A percentile compares a stretch with the other conserved stretches of the same genome.
Conservation (phyloP, 2,888 invertebrate genomes). For the Chirona hameri region DNA sequence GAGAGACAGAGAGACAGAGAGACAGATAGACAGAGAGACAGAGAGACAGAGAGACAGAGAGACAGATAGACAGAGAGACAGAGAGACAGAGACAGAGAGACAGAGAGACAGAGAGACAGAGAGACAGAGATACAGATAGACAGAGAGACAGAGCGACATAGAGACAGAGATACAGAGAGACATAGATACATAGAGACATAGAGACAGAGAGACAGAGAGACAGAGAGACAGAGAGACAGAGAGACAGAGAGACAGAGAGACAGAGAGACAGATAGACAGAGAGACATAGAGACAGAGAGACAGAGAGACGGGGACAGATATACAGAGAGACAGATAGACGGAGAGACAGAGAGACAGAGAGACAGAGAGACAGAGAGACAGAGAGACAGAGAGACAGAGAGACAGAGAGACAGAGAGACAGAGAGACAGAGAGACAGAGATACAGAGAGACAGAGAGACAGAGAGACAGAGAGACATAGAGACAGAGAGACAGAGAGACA, state of each 20-base stretch:
- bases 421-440: conserved; percentile 23
- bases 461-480: conserved; percentile 4
- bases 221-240: conserved; percentile 5
- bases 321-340: neutral
- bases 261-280: conserved; percentile 30
- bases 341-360: conserved; percentile 2
- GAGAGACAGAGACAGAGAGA: conserved; percentile 8
- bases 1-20: conserved; percentile 26
- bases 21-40: conserved; percentile 29
- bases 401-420: conserved; percentile 24
- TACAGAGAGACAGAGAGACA: too few relatives aligned
- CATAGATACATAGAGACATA: conserved; percentile 24
- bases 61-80: neutral
- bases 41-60: conserved; percentile 11
- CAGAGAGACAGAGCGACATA: conserved; percentile 31
- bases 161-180: conserved; percentile 4
- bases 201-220: neutral
- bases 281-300: conserved; percentile 5
- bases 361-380: neutral
- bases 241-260: neutral
- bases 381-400: conserved; percentile 27
- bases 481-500: neutral
- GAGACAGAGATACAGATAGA: conserved; percentile 26
- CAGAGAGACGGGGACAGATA: conserved; percentile 25
- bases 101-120: neutral